Base-by-base conservation (phyloP, 2,888 invertebrate genomes). In the Prenolepis imparis region DNA sequence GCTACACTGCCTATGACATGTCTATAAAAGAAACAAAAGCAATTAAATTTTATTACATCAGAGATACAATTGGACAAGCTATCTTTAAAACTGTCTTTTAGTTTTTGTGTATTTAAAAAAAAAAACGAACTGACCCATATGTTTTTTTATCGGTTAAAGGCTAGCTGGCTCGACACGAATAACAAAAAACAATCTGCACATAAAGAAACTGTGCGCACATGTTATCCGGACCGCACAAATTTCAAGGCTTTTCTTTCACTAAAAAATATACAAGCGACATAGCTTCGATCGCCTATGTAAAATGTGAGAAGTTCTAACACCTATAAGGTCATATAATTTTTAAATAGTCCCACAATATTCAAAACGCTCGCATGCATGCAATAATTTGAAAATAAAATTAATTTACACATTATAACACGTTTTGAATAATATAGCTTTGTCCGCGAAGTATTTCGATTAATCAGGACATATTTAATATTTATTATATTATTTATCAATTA, bases 81-180 rank as follows among this genome's bases (percentile, higher is more conserved):
- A 5, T n/a, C 21, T 48, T 12, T 41, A n/a, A 67, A 77, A 41
- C 52, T 68, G 52, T 77, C 39, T 44, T 55, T 63, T 63, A 21
- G n/a, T 12, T 63, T 21, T 66, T 32, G 18, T 67, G n/a, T 41
- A 52, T 78, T 5, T 32, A 57, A 36, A 39, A 28, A 36, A 39
- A 28, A 59, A 28, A 44, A 44, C 41, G 8, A 44, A 15, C 32
- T 41, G 24, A 15, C 5, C 55, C 44, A 44, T 72, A 80, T 52
- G n/a, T n/a, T 52, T 52, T 80, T 80, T 80, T 80, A 80, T 80
- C 44, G 78, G 70, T 78, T 78, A 44, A 70, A 70, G 36, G 21
- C 70, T 72, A 21, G 24, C 72, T 68, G 57, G 57, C 24, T 24
- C 12, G 44, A 72, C 57, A 36, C 36, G 44, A 72, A 55, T 72